phyloP scores from a whole-genome alignment of 2,113 vertebrate species.

The Malurus melanocephalus region DNA sequence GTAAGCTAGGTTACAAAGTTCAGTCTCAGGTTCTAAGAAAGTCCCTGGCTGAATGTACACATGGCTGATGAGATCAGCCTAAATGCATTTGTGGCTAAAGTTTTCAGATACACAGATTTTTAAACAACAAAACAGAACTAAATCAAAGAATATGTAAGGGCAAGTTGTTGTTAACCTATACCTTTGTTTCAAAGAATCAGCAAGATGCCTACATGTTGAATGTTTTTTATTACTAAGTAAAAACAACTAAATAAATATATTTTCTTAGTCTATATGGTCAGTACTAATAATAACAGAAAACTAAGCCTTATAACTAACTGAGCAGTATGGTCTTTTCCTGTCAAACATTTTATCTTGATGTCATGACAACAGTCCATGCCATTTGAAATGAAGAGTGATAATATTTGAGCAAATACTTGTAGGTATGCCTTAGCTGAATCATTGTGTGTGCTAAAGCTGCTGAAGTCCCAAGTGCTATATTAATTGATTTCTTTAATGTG shows the following conservation, averaged over 20 bases:
- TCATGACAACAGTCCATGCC: neutral
- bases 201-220: neutral
- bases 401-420: neutral
- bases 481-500: neutral
- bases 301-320: neutral
- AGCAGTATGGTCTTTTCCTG: neutral
- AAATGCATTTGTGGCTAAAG: neutral
- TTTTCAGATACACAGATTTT: neutral
- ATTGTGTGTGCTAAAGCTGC: neutral
- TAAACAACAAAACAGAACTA: neutral
- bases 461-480: neutral
- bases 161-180: neutral
- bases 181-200: neutral
- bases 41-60: neutral
- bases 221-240: neutral
- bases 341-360: neutral
- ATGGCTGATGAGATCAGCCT: neutral
- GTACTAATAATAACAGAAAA: neutral
- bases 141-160: neutral
- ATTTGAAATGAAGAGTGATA: neutral
- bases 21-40: neutral
- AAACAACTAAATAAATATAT: neutral
- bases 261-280: neutral
- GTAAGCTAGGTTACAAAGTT: neutral
- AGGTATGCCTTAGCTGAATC: neutral